Conservation (phyloP, 1,140 invertebrate species). For the Drosophila arawakana region DNA sequence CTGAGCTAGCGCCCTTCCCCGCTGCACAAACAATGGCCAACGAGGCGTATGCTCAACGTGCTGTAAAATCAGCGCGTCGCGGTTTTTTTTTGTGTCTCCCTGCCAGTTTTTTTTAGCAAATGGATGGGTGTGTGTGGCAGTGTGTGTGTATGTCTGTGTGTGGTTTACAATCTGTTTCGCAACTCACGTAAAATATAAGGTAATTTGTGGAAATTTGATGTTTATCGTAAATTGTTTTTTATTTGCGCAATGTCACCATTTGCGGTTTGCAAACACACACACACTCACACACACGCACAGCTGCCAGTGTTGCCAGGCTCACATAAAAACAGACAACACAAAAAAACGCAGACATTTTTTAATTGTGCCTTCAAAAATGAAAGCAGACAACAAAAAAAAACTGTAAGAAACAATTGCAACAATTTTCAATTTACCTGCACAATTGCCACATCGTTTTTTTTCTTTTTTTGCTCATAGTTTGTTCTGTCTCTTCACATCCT, state of each 20-base stretch:
- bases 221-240: slow-evolving; percentile 84
- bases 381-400: slow-evolving; percentile 13
- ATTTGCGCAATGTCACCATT: slow-evolving; percentile 83
- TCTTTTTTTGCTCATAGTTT: slow-evolving; percentile 14
- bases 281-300: slow-evolving; percentile 20
- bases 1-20: not conserved
- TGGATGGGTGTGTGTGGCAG: slow-evolving; percentile 23
- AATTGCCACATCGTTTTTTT: slow-evolving; percentile 10
- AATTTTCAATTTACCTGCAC: slow-evolving; percentile 78
- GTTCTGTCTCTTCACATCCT: slow-evolving; percentile 11
- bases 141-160: slow-evolving; percentile 46
- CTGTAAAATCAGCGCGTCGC: slow-evolving; percentile 77
- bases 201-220: slow-evolving; percentile 85
- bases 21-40: slow-evolving; percentile 69
- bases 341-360: slow-evolving; percentile 50
- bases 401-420: slow-evolving; percentile 63
- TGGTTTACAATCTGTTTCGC: slow-evolving; percentile 83
- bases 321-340: slow-evolving; percentile 16
- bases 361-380: slow-evolving; percentile 27
- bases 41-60: slow-evolving; percentile 69
- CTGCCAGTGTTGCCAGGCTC: slow-evolving; percentile 20
- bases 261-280: slow-evolving; percentile 71
- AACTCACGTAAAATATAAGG: slow-evolving; percentile 84
- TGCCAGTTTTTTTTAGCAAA: slow-evolving; percentile 40
- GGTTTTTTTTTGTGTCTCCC: slow-evolving; percentile 57